Conservation (phyloP, 2,797 vertebrate species). For the Falco biarmicus region DNA sequence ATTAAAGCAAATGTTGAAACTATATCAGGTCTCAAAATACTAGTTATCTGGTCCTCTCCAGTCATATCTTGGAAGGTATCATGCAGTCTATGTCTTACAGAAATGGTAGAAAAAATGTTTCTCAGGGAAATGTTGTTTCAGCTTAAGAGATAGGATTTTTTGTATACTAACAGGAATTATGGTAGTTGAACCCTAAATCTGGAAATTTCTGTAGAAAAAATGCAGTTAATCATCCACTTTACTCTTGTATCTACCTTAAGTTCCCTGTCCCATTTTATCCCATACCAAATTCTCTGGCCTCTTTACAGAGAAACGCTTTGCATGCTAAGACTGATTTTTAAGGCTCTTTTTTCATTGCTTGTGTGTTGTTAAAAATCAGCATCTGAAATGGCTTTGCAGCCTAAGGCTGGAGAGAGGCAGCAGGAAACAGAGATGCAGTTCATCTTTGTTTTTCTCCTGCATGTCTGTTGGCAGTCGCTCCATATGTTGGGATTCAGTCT, state of each 20-base stretch:
- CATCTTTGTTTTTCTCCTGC: slow-evolving; percentile 43
- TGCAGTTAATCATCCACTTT: background rate
- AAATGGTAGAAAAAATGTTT: background rate
- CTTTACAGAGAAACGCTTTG: background rate
- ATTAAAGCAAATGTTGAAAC: background rate
- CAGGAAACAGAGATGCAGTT: slow-evolving; percentile 32
- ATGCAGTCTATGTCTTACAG: background rate
- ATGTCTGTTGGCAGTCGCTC: slow-evolving; percentile 14
- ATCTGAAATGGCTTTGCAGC: slow-evolving; percentile 22
- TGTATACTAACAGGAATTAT: background rate
- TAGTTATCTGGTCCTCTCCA: background rate
- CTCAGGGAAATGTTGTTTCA: background rate
- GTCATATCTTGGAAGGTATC: background rate
- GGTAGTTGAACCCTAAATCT: background rate
- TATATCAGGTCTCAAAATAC: background rate
- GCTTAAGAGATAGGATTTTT: background rate
- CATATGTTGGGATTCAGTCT: slow-evolving; percentile 26
- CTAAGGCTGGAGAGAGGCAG: slow-evolving; percentile 18
- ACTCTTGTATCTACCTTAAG: background rate
- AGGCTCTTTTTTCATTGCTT: background rate
- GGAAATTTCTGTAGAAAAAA: background rate
- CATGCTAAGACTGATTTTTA: background rate
- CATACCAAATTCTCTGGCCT: background rate
- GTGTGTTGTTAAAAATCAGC: slow-evolving; percentile 39
- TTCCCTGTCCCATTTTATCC: background rate